phyloP scores from a whole-genome alignment of 2,888 invertebrate species.

The Heliconius aoede region DNA sequence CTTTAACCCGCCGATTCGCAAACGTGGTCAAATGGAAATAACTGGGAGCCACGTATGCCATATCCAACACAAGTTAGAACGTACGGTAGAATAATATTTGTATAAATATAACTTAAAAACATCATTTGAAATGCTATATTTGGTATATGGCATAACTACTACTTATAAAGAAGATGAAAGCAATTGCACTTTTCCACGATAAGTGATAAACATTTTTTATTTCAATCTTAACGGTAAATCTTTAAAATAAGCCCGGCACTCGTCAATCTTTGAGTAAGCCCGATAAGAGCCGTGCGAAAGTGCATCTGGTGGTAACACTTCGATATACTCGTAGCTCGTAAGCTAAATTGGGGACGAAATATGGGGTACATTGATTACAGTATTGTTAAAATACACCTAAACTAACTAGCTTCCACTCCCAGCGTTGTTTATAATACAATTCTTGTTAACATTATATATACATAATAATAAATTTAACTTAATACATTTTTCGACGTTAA shows the following conservation, averaged over 20 bases:
- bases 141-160: too few species aligned
- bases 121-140: too few species aligned
- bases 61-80: too few species aligned
- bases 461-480: too few species aligned
- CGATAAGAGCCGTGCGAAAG: conserved; percentile 60
- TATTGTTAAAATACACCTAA: conserved; percentile 29
- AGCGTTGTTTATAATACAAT: neutral
- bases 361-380: conserved; percentile 38
- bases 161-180: neutral
- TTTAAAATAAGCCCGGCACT: conserved; percentile 14
- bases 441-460: neutral
- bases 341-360: conserved; percentile 52
- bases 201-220: neutral
- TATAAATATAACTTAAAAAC: too few species aligned
- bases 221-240: conserved; percentile 20
- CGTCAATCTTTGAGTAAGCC: conserved; percentile 45
- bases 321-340: conserved; percentile 44
- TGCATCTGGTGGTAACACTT: conserved; percentile 51
- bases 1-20: too few species aligned
- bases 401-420: neutral
- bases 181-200: neutral
- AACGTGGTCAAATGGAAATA: too few species aligned
- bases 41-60: too few species aligned
- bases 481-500: neutral
- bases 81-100: too few species aligned